Evolutionary conservation across 2,113 vertebrate species (phyloP).

Genomic region (Gopherus evgoodei): DNA sequence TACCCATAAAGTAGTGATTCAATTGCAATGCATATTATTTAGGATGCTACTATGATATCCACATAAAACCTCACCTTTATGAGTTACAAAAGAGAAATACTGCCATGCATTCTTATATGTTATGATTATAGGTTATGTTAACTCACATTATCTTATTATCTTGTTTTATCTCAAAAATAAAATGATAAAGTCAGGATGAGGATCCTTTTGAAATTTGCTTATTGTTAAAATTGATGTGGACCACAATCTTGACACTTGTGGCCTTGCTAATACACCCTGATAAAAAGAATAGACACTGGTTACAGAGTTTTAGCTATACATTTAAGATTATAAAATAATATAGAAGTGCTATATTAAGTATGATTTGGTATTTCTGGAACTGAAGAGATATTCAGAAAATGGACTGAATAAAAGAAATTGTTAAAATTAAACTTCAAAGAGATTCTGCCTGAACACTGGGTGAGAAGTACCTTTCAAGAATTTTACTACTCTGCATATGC

Average conservation of each 20-base stretch:
- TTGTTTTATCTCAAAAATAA: background rate
- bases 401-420: background rate
- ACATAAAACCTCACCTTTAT: background rate
- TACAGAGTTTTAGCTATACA: conserved; percentile 48
- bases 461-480: background rate
- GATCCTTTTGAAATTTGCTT: background rate
- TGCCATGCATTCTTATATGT: background rate
- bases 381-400: background rate
- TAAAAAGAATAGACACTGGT: background rate
- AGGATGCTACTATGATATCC: background rate
- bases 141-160: background rate
- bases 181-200: background rate
- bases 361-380: background rate
- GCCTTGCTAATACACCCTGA: background rate
- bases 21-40: background rate
- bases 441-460: background rate
- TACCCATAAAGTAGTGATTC: background rate
- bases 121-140: background rate
- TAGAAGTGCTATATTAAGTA: background rate
- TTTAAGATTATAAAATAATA: conserved; percentile 35
- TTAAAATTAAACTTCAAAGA: background rate
- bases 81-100: background rate
- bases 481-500: background rate
- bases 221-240: background rate
- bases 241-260: background rate